Base-by-base conservation (phyloP, 2,888 invertebrate species). In the Scelioninae gen. 1 region DNA sequence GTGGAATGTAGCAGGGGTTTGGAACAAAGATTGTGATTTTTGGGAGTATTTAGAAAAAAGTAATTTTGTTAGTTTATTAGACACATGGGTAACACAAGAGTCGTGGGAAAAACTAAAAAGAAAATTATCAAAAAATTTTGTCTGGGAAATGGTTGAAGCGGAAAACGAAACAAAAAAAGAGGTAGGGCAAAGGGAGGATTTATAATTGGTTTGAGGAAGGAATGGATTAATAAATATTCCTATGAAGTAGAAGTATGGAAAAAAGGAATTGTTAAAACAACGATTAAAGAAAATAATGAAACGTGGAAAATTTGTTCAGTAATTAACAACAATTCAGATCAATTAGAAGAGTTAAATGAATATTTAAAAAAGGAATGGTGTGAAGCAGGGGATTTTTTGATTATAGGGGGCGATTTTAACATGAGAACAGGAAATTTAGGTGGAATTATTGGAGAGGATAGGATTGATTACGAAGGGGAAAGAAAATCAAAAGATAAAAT, bases 51-150 rank as follows among this genome's bases (percentile, higher is more conserved):
- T 77, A 47, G 11, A 63, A 15, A 32, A 75, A 16, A 65, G 13
- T 16, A 71, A 82, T 34, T 23, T 76, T 8, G 51, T 82, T 62
- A 63, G 56, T 13, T n/a, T 82, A 43, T 31, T 34, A 6, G 82
- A 77, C n/a, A 72, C 72, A 15, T 82, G 82, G 77, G n/a, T 72
- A 11, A 71, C 49, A 10, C 47, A 62, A 5, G 71, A 77, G 23
- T 63, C 45, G 10, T 65, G 77, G 77, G 51, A 56, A 10, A 56
- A 23, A 0, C 9, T 66, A 7, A 53, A 62, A 55, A 38, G n/a
- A 1, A 76, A 69, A 31, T 9, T 76, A 38, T 40, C 55, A 9
- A 13, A 34, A 32, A 45, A 66, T 0, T 76, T 32, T 34, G 43
- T 8, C 5, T 77, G 77, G 66, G 16, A 66, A 9, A 15, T 1